A percentile compares a stretch with the other conserved stretches of the same genome.
These are phyloP conservation scores for Cercopithecus mona DNA, from an alignment of 2,113 vertebrate genomes.

Conservation along the genomic window DNA sequence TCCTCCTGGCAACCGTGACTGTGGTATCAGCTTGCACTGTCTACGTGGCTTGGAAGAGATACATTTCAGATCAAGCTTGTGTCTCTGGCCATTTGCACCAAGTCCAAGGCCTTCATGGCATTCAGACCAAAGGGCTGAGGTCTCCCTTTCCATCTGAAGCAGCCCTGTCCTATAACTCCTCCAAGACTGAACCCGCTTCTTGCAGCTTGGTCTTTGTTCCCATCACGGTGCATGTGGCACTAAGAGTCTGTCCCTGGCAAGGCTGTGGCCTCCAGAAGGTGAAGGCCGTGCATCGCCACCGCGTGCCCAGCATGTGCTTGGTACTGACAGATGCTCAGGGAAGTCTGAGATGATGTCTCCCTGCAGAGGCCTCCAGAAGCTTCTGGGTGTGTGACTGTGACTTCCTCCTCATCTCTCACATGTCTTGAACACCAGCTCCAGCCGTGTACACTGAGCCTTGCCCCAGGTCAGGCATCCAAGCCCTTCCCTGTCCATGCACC, in stretches of 20 bases:
- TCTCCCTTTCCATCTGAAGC: not conserved
- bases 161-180: fast-evolving
- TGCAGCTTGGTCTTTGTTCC: fast-evolving
- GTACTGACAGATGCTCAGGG: fast-evolving
- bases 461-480: not conserved
- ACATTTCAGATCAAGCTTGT: not conserved
- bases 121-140: not conserved
- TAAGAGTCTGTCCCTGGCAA: no score
- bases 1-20: not conserved
- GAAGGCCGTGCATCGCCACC: fast-evolving
- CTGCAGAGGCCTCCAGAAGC: not conserved
- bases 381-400: not conserved
- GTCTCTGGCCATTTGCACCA: not conserved
- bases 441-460: not conserved
- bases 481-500: fast-evolving
- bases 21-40: fast-evolving
- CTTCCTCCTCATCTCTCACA: not conserved
- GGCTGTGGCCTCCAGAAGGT: fast-evolving
- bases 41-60: not conserved
- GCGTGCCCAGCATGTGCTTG: not conserved
- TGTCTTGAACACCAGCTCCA: no score
- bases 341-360: not conserved
- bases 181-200: not conserved
- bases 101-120: not conserved
- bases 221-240: fast-evolving